phyloP scores from a whole-genome alignment of 2,888 invertebrate genomes.

The Thecocarcelia acutangulata region DNA sequence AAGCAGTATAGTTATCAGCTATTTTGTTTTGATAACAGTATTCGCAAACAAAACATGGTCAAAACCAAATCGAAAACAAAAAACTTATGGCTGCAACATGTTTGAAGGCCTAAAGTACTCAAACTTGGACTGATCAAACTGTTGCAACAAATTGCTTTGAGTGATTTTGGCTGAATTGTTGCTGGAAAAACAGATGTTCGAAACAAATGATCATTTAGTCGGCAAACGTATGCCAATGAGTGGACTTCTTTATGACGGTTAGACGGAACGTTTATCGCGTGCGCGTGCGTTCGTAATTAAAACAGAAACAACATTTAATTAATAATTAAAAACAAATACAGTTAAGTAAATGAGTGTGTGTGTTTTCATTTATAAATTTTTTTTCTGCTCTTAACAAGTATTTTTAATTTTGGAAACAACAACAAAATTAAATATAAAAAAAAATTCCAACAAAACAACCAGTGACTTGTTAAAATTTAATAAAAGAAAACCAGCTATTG shows the following conservation, averaged over 20 bases:
- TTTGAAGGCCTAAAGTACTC: conserved; percentile 38
- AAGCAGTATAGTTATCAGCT: conserved; percentile 46
- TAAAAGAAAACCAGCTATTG: conserved; percentile 6
- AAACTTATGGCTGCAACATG: conserved; percentile 40
- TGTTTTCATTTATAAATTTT: conserved; percentile 8
- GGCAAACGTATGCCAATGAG: conserved; percentile 75
- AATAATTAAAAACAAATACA: conserved; percentile 37
- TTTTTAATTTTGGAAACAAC: conserved; percentile 25
- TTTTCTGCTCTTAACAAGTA: conserved; percentile 17
- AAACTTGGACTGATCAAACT: conserved; percentile 60
- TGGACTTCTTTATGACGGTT: conserved; percentile 69
- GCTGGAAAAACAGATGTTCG: conserved; percentile 60
- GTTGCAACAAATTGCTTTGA: conserved; percentile 32
- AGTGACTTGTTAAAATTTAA: conserved; percentile 34
- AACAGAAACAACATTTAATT: conserved; percentile 20
- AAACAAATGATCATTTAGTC: conserved; percentile 71
- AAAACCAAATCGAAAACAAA: neutral
- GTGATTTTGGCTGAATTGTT: conserved; percentile 35
- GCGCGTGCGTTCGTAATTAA: conserved; percentile 43
- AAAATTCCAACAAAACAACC: conserved; percentile 24
- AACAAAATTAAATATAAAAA: conserved; percentile 24
- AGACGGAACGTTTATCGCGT: neutral
- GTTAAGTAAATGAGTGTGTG: conserved; percentile 31
- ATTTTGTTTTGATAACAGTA: conserved; percentile 72
- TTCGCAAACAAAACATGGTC: conserved; percentile 69